These are phyloP conservation scores for Galbula dea DNA, from an alignment of 2,113 vertebrate genomes.

Conservation along the genomic window DNA sequence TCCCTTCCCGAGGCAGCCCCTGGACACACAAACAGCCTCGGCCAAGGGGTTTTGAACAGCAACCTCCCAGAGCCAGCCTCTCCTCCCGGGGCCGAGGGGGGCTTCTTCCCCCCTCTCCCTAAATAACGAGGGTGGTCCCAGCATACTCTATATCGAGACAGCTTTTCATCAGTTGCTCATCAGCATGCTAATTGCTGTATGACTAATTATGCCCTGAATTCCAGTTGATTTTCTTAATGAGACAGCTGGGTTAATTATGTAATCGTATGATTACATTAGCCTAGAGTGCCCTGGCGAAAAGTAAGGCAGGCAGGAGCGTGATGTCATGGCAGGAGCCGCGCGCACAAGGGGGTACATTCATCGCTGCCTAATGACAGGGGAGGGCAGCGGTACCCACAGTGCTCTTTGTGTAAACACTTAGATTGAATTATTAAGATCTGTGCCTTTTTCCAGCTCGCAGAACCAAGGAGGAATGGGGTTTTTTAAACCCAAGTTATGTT, in stretches of 20 bases:
- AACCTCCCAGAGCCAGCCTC: not conserved
- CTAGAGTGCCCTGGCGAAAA: constrained; percentile 77
- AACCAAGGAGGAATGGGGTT: not conserved
- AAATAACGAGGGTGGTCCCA: constrained; percentile 76
- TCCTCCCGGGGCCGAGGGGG: not conserved
- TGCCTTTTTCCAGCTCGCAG: not conserved
- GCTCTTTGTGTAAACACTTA: not conserved
- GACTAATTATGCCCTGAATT: constrained; percentile 92
- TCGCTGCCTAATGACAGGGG: not conserved
- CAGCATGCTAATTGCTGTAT: constrained; percentile 88
- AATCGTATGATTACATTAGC: constrained; percentile 91
- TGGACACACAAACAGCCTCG: accelerated
- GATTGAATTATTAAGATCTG: not conserved
- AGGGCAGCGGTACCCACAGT: not conserved
- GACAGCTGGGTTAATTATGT: constrained; percentile 95
- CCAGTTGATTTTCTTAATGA: constrained; percentile 92
- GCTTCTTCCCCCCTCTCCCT: not conserved
- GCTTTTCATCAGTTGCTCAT: constrained; percentile 83
- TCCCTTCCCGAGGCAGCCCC: not conserved
- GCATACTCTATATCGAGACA: constrained; percentile 71
- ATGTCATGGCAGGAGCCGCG: constrained; percentile 47
- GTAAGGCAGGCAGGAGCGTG: constrained; percentile 58
- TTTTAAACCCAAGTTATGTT: not conserved
- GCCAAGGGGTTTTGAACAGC: not conserved
- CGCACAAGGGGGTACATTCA: constrained; percentile 42